Conservation (phyloP, 1,140 invertebrate species). For the honey bee (Apis mellifera) region Amel_HAv3.1 CM009943.2:3514501-3515000, state of each 20-base stretch:
- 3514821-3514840: slow-evolving; percentile 27
- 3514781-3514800: slow-evolving; percentile 32
- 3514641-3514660: slow-evolving; percentile 69
- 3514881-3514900: slow-evolving; percentile 76
- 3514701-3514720: slow-evolving; percentile 63
- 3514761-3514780: slow-evolving; percentile 65
- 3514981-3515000: slow-evolving; percentile 70
- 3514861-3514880: slow-evolving; percentile 71
- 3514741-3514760: slow-evolving; percentile 76
- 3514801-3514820: slow-evolving; percentile 21
- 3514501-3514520: slow-evolving; percentile 59
- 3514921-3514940: slow-evolving; percentile 44
- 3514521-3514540: slow-evolving; percentile 70
- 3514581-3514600: slow-evolving; percentile 75
- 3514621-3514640: slow-evolving; percentile 74
- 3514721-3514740: slow-evolving; percentile 75
- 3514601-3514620: slow-evolving; percentile 77
- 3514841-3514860: slow-evolving; percentile 45
- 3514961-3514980: slow-evolving; percentile 24
- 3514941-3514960: slow-evolving; percentile 30
- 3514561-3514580: slow-evolving; percentile 77
- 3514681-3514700: slow-evolving; percentile 5
- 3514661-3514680: slow-evolving; percentile 62
- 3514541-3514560: slow-evolving; percentile 74
- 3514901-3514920: slow-evolving; percentile 74